Percentiles rank a stretch among this genome's conserved stretches.
phyloP scores from a whole-genome alignment of 2,888 invertebrate genomes.

The Frankliniella intonsa region DNA sequence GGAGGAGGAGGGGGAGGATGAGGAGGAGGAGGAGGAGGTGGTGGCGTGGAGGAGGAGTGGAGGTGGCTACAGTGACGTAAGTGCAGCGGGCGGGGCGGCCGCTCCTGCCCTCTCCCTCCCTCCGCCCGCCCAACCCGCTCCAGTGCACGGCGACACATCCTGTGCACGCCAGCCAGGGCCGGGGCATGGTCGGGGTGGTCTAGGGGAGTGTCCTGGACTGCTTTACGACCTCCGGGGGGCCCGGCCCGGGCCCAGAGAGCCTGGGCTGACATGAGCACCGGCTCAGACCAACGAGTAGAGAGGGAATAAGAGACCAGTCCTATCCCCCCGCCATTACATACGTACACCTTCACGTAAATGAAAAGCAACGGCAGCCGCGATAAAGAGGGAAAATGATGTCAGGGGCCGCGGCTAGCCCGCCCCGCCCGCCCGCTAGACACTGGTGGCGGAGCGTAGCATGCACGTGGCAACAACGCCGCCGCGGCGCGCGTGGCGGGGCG shows the following conservation, averaged over 20 bases:
- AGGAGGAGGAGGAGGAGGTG: background rate
- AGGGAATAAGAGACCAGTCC: too few relatives aligned
- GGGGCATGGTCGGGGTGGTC: too few relatives aligned
- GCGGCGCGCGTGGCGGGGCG: background rate
- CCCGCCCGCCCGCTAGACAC: background rate
- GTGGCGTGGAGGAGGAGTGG: background rate
- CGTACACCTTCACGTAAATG: too few relatives aligned
- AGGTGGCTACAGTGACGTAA: constrained; percentile 10
- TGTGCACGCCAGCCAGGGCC: background rate
- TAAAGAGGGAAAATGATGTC: background rate
- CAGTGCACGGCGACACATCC: background rate
- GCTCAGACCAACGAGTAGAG: too few relatives aligned
- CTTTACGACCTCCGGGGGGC: too few relatives aligned
- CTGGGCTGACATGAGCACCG: too few relatives aligned
- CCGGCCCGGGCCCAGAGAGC: too few relatives aligned
- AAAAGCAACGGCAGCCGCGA: too few relatives aligned
- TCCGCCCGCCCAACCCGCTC: background rate
- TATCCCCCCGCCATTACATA: too few relatives aligned
- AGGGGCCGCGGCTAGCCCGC: background rate
- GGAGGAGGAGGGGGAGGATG: background rate
- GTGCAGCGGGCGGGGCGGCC: background rate
- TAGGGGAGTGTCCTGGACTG: too few relatives aligned
- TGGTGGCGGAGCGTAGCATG: background rate
- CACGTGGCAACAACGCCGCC: background rate
- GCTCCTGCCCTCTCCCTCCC: background rate